phyloP scores from a whole-genome alignment of 2,113 vertebrate species.

The Polypterus senegalus region DNA sequence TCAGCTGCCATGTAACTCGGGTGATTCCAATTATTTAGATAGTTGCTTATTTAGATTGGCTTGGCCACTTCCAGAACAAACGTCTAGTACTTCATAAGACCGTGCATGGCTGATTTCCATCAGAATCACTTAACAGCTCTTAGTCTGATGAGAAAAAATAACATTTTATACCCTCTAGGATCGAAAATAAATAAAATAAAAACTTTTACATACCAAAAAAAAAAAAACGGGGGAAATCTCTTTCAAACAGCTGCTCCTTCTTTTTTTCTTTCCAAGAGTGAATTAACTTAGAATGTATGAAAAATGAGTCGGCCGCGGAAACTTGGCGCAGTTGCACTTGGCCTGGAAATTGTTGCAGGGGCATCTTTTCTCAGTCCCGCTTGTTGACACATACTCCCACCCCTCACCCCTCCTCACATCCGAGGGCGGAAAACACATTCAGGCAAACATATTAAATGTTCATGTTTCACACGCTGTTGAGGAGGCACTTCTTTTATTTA shows the following conservation, averaged over 20 bases:
- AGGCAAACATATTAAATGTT: slow-evolving; percentile 37
- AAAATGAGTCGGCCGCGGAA: not conserved
- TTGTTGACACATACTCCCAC: not conserved
- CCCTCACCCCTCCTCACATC: slow-evolving; percentile 17
- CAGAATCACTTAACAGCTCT: too few relatives aligned
- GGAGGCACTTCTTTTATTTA: too few relatives aligned
- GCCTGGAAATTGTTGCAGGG: not conserved
- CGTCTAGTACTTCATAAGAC: too few relatives aligned
- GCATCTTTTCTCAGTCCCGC: not conserved
- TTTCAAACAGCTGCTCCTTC: too few relatives aligned
- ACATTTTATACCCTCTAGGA: too few relatives aligned
- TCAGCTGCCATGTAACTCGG: slow-evolving; percentile 27
- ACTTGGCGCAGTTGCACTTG: not conserved
- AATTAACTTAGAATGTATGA: not conserved
- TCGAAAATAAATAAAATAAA: too few relatives aligned
- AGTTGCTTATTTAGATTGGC: too few relatives aligned
- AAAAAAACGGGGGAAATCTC: too few relatives aligned
- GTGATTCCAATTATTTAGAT: slow-evolving; percentile 11
- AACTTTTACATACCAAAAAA: too few relatives aligned
- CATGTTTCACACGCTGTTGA: slow-evolving; percentile 31
- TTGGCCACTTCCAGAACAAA: too few relatives aligned
- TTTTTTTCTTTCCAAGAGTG: not conserved
- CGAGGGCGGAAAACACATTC: not conserved
- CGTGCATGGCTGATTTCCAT: too few relatives aligned
- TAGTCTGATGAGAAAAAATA: too few relatives aligned